Conservation (phyloP, 92 coral and sea anemone genomes). For the Plumapathes pennacea region DNA sequence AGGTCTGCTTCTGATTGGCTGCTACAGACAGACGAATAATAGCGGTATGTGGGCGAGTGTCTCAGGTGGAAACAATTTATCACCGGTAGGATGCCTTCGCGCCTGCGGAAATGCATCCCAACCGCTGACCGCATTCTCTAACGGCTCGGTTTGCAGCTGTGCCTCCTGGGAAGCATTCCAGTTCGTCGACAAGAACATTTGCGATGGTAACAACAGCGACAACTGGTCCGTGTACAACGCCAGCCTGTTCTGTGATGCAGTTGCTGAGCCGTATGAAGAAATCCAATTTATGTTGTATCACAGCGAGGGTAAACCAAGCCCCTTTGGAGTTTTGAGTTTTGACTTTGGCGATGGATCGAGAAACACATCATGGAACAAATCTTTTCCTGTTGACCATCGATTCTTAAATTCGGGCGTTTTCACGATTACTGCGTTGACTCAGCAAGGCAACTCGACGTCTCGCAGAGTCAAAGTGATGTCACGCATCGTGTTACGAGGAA, state of each 20-base stretch:
- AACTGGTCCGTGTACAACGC: constrained; percentile 33
- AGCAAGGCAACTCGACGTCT: constrained; percentile 28
- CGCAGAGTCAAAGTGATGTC: constrained; percentile 52
- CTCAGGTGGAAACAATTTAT: background rate
- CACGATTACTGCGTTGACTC: constrained; percentile 27
- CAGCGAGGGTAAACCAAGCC: constrained; percentile 1
- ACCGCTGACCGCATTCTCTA: constrained; percentile 66
- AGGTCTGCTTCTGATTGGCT: constrained; percentile 31
- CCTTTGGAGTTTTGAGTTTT: constrained; percentile 6
- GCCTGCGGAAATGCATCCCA: constrained; percentile 52
- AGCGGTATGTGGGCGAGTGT: background rate
- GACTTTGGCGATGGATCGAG: constrained; percentile 66
- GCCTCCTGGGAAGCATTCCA: constrained; percentile 17
- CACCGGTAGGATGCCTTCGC: constrained; percentile 34
- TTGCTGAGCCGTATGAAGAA: constrained; percentile 22
- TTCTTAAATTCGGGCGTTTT: constrained; percentile 34
- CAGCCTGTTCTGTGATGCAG: constrained; percentile 17
- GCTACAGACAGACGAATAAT: constrained; percentile 1
- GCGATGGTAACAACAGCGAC: background rate
- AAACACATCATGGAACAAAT: background rate
- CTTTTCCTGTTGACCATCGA: constrained; percentile 20
- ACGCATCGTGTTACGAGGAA: constrained; percentile 1
- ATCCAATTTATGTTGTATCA: constrained; percentile 1
- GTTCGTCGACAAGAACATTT: constrained; percentile 1
- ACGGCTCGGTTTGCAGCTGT: constrained; percentile 55